Evolutionary conservation across 2,888 invertebrate genomes (phyloP).

Genomic region (Scaptomyza flava): DNA sequence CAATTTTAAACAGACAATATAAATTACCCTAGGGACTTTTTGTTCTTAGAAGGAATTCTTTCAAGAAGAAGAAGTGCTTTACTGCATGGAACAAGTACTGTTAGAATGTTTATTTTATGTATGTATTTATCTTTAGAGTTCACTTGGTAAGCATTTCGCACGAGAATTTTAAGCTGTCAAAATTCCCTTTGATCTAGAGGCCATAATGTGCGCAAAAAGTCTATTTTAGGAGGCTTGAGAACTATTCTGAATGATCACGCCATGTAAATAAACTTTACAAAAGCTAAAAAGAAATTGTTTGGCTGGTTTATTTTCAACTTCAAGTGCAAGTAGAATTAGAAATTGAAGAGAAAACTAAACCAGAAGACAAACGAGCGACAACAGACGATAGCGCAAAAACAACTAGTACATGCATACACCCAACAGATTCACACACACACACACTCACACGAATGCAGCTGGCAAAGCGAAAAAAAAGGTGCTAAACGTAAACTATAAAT

Average conservation of each 20-base stretch:
- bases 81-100: background rate
- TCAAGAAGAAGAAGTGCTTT: background rate
- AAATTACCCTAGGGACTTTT: background rate
- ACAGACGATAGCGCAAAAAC: constrained; percentile 25
- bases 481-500: constrained; percentile 8
- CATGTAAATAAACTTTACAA: constrained; percentile 11
- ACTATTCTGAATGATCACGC: constrained; percentile 5
- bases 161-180: background rate
- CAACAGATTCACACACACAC: background rate
- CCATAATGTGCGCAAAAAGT: background rate
- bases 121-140: background rate
- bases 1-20: background rate
- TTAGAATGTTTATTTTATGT: background rate
- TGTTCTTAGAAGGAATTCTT: background rate
- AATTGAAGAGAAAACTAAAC: constrained; percentile 39
- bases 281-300: constrained; percentile 27
- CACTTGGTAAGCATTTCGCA: background rate
- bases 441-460: constrained; percentile 4
- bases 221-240: background rate
- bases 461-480: constrained; percentile 14
- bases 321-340: constrained; percentile 62
- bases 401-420: background rate
- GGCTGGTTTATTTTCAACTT: constrained; percentile 64
- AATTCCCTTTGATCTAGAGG: background rate
- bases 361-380: constrained; percentile 26